A percentile compares a stretch with the other conserved stretches of the same genome.
These are phyloP conservation scores for Tinamus major DNA, from an alignment of 2,797 vertebrate genomes.

Conservation along the genomic window DNA sequence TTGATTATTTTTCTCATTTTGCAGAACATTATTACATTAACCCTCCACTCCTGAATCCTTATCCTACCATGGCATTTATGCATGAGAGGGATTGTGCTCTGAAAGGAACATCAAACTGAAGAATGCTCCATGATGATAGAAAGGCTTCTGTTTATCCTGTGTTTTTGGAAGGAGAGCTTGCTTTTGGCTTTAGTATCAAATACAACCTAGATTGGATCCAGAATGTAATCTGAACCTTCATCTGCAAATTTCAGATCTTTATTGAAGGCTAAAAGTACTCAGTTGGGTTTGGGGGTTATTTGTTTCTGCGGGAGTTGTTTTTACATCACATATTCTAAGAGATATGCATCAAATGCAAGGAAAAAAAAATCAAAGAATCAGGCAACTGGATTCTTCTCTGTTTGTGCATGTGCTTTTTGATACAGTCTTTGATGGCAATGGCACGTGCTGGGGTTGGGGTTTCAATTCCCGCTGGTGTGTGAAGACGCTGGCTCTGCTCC, in stretches of 20 bases:
- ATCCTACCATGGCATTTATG: constrained; percentile 57
- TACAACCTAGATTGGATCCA: constrained; percentile 36
- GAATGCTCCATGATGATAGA: constrained; percentile 63
- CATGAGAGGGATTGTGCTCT: constrained; percentile 53
- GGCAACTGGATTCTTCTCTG: neutral
- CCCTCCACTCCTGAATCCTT: constrained; percentile 47
- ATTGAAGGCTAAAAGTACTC: neutral
- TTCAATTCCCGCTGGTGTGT: neutral
- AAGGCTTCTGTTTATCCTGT: constrained; percentile 67
- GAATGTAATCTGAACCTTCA: constrained; percentile 33
- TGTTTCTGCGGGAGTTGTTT: neutral
- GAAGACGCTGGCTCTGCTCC: neutral
- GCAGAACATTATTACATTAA: constrained; percentile 65
- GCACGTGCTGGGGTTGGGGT: neutral
- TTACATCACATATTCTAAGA: neutral
- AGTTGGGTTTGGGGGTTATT: neutral
- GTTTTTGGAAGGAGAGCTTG: constrained; percentile 10
- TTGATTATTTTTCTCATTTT: constrained; percentile 67
- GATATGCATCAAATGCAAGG: neutral
- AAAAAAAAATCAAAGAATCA: neutral
- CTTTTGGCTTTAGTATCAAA: constrained; percentile 58
- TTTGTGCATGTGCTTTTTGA: neutral
- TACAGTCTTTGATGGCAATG: neutral
- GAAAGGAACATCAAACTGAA: constrained; percentile 66
- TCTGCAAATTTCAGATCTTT: neutral